phyloP scores from a whole-genome alignment of 2,797 vertebrate species.

The Sandelia bainsii region DNA sequence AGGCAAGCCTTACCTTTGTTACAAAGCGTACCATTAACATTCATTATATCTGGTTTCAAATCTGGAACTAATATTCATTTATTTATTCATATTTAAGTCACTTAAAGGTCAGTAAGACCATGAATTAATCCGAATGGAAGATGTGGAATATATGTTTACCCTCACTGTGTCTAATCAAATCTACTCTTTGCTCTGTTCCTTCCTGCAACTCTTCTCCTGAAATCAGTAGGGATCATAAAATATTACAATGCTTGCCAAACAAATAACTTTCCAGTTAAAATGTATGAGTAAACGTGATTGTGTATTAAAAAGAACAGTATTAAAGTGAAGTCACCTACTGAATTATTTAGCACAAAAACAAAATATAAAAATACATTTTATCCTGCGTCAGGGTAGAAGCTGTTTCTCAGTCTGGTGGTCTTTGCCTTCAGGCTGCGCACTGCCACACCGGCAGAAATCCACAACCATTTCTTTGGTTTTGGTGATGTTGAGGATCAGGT shows the following conservation, averaged over 20 bases:
- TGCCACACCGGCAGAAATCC: no score
- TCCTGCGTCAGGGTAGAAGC: no score
- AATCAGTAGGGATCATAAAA: neutral
- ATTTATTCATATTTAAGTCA: conserved; percentile 3
- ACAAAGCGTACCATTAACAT: conserved; percentile 14
- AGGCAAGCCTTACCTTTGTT: conserved; percentile 27
- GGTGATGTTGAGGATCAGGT: no score
- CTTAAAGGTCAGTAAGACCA: conserved; percentile 11
- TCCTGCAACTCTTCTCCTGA: neutral
- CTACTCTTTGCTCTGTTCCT: neutral
- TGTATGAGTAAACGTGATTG: neutral
- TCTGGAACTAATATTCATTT: no score
- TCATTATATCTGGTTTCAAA: no score
- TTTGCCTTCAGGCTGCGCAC: no score
- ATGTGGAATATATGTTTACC: neutral
- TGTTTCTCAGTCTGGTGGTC: no score
- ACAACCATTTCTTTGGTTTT: no score
- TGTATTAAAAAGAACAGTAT: no score
- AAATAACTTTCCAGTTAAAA: neutral
- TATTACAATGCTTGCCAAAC: neutral
- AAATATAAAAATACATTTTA: no score
- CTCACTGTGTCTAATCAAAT: conserved; percentile 6
- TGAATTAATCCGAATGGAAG: neutral
- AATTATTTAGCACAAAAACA: neutral
- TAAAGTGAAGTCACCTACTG: neutral